Percentiles rank a stretch among this genome's conserved stretches.
Conservation (phyloP, 2,797 vertebrate genomes). For the Sebastes hopkinsi region DNA sequence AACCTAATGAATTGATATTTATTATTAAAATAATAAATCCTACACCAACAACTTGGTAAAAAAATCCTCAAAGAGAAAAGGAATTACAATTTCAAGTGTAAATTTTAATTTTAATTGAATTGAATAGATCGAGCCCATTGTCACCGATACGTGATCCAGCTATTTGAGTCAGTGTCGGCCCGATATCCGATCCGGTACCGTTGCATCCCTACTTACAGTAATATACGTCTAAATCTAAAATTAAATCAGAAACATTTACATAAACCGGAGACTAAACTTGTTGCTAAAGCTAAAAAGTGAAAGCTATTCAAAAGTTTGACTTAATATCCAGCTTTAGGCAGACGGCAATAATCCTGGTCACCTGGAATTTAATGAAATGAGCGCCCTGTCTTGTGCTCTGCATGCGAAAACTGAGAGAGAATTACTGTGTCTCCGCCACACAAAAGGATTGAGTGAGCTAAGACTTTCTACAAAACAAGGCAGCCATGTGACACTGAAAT, state of each 20-base stretch:
- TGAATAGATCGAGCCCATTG: too few species aligned
- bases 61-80: too few species aligned
- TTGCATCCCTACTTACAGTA: not conserved
- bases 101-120: too few species aligned
- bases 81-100: too few species aligned
- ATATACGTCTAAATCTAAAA: not conserved
- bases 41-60: too few species aligned
- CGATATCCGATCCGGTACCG: too few species aligned
- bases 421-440: not conserved
- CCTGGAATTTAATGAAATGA: not conserved
- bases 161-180: too few species aligned
- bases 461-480: not conserved
- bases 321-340: not conserved
- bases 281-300: not conserved
- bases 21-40: too few species aligned
- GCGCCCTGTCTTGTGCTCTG: not conserved
- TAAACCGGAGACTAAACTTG: not conserved
- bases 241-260: not conserved
- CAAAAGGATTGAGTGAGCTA: not conserved
- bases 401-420: not conserved
- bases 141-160: too few species aligned
- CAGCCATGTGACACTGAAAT: slow-evolving; percentile 9
- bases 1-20: too few species aligned
- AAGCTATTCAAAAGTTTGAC: not conserved
- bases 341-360: not conserved